These are phyloP conservation scores for Nyctalus aviator DNA, from an alignment of 2,797 vertebrate species.

Conservation along the genomic window DNA sequence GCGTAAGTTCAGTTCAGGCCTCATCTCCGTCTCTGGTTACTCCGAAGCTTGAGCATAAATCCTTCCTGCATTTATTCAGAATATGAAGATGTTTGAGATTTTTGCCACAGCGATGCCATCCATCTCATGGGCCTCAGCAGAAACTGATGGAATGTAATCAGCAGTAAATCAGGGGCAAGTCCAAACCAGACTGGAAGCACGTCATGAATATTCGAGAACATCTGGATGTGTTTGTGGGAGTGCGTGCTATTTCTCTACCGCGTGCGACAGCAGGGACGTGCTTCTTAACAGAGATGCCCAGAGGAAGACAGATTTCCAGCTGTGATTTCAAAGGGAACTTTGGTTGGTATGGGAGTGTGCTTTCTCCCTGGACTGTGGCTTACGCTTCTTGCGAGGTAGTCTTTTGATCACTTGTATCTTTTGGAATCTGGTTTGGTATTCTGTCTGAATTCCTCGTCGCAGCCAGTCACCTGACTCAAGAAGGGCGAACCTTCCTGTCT, in stretches of 20 bases:
- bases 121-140: slow-evolving; percentile 63
- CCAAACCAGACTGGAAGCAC: slow-evolving; percentile 79
- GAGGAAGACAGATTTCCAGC: slow-evolving; percentile 78
- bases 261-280: neutral
- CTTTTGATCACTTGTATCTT: slow-evolving; percentile 82
- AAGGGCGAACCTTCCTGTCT: slow-evolving; percentile 36
- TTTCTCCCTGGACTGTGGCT: slow-evolving; percentile 68
- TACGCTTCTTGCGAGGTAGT: slow-evolving; percentile 68
- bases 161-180: slow-evolving; percentile 75
- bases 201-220: slow-evolving; percentile 79
- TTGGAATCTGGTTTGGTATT: slow-evolving; percentile 51
- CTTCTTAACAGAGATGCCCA: slow-evolving; percentile 74
- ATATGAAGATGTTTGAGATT: slow-evolving; percentile 64
- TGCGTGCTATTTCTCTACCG: slow-evolving; percentile 64
- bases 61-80: slow-evolving; percentile 57
- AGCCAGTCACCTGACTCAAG: neutral
- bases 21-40: neutral
- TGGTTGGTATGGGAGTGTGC: slow-evolving; percentile 46
- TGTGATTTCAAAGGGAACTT: slow-evolving; percentile 79
- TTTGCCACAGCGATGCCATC: neutral
- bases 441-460: slow-evolving; percentile 78
- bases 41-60: neutral
- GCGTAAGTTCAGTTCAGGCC: neutral
- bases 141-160: slow-evolving; percentile 77
- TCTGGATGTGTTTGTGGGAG: slow-evolving; percentile 82